Evolutionary conservation across 2,888 invertebrate species (phyloP), one percentile per base, ranked within the genome.

Genomic region (Tinea semifulvella): DNA sequence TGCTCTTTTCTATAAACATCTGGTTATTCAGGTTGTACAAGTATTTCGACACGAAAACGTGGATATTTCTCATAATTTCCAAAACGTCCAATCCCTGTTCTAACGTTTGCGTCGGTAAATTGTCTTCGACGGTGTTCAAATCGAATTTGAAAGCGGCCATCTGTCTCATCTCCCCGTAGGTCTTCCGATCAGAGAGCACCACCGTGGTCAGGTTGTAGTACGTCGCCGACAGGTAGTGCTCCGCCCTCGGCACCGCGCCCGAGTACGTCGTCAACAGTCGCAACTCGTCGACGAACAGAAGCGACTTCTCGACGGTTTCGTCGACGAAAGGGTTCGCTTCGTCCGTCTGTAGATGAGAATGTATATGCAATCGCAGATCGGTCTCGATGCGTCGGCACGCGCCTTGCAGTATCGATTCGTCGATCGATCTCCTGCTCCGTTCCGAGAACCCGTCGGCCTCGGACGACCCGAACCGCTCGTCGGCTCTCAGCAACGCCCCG

Each of bases 141-240:
- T 87, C 85, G 56, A 94, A 89, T 64, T 96, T 94, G 54, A 92
- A 87, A 58, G 84, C 84, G 0, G 97, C 98, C 67, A 98, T 84
- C 62, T 92, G 90, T 48, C 96, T 86, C 98, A 99, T 99, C 74
- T 96, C 94, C 13, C 94, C 91, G 64, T 99, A 99, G 0, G 96
- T 96, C 68, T 91, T 92, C 96, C 98, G 98, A 70, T 99, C 97
- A 54, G 98, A 96, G 38, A 98, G 79, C 5, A 98, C 96, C 20
- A 99, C 96, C 1, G 98, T 96, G 1, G 98, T 98, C 56, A 98
- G 82, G 79, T 98, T 98, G 72, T 99, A 99, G 74, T 98, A 98
- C 63, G 93, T 96, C 52, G 88, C 89, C 57, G 96, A 95, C 52
- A 99, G 84, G 71, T 98, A 97, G 61, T 93, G 89, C 65, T 97